Conservation (phyloP, 2,797 vertebrate species). For the Esox masquinongy region DNA sequence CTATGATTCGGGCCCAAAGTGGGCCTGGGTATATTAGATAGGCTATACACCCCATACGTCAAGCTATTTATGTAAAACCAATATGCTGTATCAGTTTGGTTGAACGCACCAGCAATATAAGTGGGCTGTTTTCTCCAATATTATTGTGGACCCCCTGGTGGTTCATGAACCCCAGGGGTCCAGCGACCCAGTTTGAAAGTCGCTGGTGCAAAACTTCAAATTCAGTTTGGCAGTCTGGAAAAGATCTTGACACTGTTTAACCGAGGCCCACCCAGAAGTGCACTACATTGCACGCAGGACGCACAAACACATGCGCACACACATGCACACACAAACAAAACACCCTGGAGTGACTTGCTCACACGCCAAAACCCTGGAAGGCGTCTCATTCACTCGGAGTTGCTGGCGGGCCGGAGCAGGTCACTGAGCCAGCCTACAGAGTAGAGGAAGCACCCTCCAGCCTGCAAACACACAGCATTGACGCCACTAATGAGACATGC, state of each 20-base stretch:
- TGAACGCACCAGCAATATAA: too few relatives aligned
- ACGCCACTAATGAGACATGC: constrained; percentile 52
- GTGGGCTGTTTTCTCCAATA: too few relatives aligned
- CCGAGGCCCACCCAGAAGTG: not conserved
- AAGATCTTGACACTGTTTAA: not conserved
- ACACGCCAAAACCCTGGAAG: not conserved
- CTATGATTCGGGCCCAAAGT: too few relatives aligned
- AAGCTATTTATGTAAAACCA: too few relatives aligned
- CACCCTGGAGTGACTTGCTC: not conserved
- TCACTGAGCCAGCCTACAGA: constrained; percentile 39
- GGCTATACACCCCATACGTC: too few relatives aligned
- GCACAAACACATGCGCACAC: not conserved
- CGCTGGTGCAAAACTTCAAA: not conserved
- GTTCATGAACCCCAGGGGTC: too few relatives aligned
- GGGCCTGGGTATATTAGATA: too few relatives aligned
- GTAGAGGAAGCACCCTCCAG: constrained; percentile 23
- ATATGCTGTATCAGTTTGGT: too few relatives aligned
- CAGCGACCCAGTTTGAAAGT: too few relatives aligned
- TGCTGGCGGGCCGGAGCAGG: constrained; percentile 42
- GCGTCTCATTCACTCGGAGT: constrained; percentile 24
- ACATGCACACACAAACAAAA: not conserved
- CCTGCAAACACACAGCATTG: constrained; percentile 46
- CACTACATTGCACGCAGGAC: not conserved
- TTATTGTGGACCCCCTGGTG: too few relatives aligned
- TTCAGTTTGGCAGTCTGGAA: not conserved